These are phyloP conservation scores for Ceratitis capitata DNA, from an alignment of 1,140 invertebrate species.

Conservation along the genomic window DNA sequence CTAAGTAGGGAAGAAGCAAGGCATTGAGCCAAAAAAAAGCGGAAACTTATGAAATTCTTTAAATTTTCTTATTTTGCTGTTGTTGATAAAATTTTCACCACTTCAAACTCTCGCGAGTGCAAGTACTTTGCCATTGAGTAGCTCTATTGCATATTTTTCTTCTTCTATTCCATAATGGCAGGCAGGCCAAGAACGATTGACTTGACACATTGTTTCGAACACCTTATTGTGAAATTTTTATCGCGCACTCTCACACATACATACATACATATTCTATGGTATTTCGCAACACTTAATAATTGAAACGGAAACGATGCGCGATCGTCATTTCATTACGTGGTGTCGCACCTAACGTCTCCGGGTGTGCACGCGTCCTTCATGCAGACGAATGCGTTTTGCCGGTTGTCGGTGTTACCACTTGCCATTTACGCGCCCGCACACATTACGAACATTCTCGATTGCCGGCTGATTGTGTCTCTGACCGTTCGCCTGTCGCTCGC, in stretches of 20 bases:
- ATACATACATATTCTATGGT: conserved; percentile 12
- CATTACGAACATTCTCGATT: neutral
- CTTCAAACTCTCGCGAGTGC: neutral
- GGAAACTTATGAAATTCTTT: neutral
- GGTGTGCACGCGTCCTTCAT: conserved; percentile 28
- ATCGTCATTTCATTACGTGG: conserved; percentile 26
- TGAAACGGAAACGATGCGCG: conserved; percentile 24
- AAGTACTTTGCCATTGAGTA: neutral
- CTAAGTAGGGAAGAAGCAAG: no score
- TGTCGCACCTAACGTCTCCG: conserved; percentile 28
- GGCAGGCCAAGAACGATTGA: neutral
- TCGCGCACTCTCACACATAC: neutral
- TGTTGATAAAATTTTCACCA: no score
- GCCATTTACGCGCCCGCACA: no score
- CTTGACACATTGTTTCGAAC: neutral
- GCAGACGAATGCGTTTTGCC: neutral
- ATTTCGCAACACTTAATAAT: conserved; percentile 26
- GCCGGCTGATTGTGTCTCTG: neutral
- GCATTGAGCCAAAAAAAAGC: neutral
- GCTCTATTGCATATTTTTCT: no score
- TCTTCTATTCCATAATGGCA: no score
- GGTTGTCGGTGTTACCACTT: neutral
- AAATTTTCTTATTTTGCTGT: no score
- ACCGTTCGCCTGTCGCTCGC: conserved; percentile 13
- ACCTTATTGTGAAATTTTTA: conserved; percentile 23